Evolutionary conservation across 2,888 invertebrate genomes (phyloP), one percentile per base, ranked within the genome.

Genomic region (Atrina japonica): DNA sequence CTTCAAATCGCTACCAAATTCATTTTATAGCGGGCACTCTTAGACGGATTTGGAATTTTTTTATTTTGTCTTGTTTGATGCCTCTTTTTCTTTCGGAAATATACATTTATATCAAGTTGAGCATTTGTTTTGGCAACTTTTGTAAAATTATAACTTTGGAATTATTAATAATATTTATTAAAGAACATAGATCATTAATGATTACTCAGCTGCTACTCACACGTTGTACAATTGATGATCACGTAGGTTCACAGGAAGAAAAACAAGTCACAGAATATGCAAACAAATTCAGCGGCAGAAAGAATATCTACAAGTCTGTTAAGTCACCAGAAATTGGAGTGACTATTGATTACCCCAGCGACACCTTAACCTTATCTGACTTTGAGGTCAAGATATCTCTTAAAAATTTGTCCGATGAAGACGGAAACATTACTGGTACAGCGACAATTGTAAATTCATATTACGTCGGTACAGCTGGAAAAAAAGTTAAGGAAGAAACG

Each of bases 191-290:
- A n/a, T n/a, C n/a, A n/a, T n/a, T n/a, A n/a, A n/a, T n/a, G n/a
- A n/a, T n/a, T n/a, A n/a, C n/a, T n/a, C n/a, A n/a, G n/a, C n/a
- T n/a, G n/a, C n/a, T n/a, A n/a, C n/a, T n/a, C n/a, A n/a, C n/a
- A n/a, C n/a, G n/a, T n/a, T n/a, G n/a, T n/a, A n/a, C n/a, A 9
- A 6, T 27, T 41, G 43, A 40, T 9, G 16, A 16, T 27, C 27
- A n/a, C 55, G 5, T 65, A 88, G 88, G 85, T 16, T 78, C 81
- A 21, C 65, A 66, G 3, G 86, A 88, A 21, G 88, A 88, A 60
- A 68, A 84, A 14, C 49, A 52, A 40, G 85, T 85, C 0, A 82
- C 86, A 9, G 63, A 77, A 40, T 82, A 80, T 72, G 86, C 82
- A 11, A 77, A 83, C 64, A 70, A 67, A 29, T 84, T 79, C 70